These are phyloP conservation scores for Callinectes sapidus DNA, from an alignment of 2,888 invertebrate species.

Conservation along the genomic window DNA sequence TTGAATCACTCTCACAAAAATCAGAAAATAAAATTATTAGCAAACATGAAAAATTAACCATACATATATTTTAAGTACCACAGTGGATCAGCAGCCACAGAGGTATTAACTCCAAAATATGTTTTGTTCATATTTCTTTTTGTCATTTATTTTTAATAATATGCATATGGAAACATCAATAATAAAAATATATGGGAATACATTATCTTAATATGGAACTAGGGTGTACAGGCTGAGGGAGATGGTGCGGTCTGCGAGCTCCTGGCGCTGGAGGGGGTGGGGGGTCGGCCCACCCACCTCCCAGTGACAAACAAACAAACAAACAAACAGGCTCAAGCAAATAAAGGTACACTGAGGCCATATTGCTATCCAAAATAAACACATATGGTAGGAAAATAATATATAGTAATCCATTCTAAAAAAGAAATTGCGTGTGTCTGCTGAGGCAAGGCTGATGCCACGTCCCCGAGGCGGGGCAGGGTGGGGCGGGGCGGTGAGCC, in stretches of 20 bases:
- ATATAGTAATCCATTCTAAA: conserved; percentile 56
- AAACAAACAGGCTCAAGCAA: conserved; percentile 69
- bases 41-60: conserved; percentile 71
- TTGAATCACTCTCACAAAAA: conserved; percentile 72
- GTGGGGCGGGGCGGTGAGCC: not conserved
- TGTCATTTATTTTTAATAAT: conserved; percentile 63
- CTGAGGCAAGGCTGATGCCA: conserved; percentile 9
- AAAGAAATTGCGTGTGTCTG: conserved; percentile 11
- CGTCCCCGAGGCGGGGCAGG: not conserved
- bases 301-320: conserved; percentile 28
- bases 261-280: conserved; percentile 31
- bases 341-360: conserved; percentile 60
- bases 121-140: conserved; percentile 66
- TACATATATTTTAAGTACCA: conserved; percentile 71
- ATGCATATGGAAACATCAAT: conserved; percentile 71
- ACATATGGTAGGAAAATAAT: conserved; percentile 69
- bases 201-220: conserved; percentile 72
- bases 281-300: conserved; percentile 35
- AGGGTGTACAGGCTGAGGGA: conserved; percentile 62
- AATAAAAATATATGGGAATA: conserved; percentile 72
- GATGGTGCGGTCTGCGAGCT: conserved; percentile 21
- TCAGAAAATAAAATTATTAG: conserved; percentile 72
- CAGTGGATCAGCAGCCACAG: conserved; percentile 59
- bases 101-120: conserved; percentile 70
- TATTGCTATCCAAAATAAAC: conserved; percentile 69